Base-by-base conservation (phyloP, 92 coral and sea anemone species). In the Phenganax subtilis region DNA sequence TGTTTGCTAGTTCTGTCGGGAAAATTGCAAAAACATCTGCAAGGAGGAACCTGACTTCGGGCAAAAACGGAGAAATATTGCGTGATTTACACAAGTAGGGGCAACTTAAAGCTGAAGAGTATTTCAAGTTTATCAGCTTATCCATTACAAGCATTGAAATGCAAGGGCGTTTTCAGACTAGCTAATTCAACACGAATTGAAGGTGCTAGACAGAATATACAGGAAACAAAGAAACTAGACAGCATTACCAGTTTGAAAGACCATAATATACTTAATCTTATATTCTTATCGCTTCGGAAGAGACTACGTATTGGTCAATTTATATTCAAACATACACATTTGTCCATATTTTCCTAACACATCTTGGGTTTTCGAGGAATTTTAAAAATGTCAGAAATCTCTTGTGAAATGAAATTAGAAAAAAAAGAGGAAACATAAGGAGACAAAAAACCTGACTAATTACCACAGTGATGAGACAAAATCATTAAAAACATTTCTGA, bases 1-100 rank as follows among this genome's bases (percentile, higher is more conserved):
- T 61, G 59, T 0, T 47, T 63, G 52, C 82, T 78, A 78, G 61
- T 78, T 53, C 60, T 61, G 82, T 65, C 30, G 3, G 16, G 16
- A 20, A 27, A 6, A 76, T 57, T 76, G 70, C 12, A 4, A 58
- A 78, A 63, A 61, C 82, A 78, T 65, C 82, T 78, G 82, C 72
- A 66, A 20, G 20, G 8, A 10, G 29, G 4, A 15, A 54, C 55
- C 55, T 27, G 54, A 25, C 80, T 52, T n/a, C 29, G 20, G 80
- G 80, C 16, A 54, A 37, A 3, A 11, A 44, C 7, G 1, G 54
- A 15, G 58, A 75, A 27, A 75, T 75, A 27, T 75, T 31, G 51
- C 72, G 15, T 66, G 11, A 37, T 37, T 37, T 37, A 5, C 47
- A 5, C 47, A 37, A 37, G 47, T 61, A 17, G 9, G 14, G n/a